phyloP scores from a whole-genome alignment of 1,140 invertebrate species.

The Drosophila parvula region DNA sequence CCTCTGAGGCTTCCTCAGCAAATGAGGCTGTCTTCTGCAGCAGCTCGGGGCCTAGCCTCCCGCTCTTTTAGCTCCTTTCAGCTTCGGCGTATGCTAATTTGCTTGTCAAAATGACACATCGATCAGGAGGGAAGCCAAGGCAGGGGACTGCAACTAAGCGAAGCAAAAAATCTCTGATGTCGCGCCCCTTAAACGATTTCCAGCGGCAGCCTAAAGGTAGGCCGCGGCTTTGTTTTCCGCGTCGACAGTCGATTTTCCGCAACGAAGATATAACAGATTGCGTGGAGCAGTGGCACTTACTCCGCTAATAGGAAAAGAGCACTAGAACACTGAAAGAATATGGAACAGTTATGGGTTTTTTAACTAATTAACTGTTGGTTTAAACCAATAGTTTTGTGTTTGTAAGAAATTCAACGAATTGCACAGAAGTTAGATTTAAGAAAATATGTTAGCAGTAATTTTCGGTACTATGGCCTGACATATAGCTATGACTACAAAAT shows the following conservation, averaged over 20 bases:
- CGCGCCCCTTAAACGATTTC: neutral
- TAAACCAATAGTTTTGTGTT: no score
- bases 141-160: neutral
- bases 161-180: neutral
- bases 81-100: constrained; percentile 68
- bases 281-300: neutral
- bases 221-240: constrained; percentile 5
- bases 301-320: neutral
- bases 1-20: constrained; percentile 24
- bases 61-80: constrained; percentile 2
- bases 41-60: neutral
- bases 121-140: constrained; percentile 35
- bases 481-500: no score
- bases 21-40: constrained; percentile 56
- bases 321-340: constrained; percentile 19
- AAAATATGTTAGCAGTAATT: no score
- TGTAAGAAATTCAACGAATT: no score
- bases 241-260: constrained; percentile 23
- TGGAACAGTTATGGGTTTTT: no score
- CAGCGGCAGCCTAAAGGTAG: constrained; percentile 34
- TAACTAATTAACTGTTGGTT: neutral
- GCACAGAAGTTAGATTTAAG: no score
- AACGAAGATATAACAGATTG: neutral
- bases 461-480: no score
- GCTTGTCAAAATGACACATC: constrained; percentile 71